These are phyloP conservation scores for Neoscelio sp. DNA, from an alignment of 2,888 invertebrate genomes.

Conservation along the genomic window DNA sequence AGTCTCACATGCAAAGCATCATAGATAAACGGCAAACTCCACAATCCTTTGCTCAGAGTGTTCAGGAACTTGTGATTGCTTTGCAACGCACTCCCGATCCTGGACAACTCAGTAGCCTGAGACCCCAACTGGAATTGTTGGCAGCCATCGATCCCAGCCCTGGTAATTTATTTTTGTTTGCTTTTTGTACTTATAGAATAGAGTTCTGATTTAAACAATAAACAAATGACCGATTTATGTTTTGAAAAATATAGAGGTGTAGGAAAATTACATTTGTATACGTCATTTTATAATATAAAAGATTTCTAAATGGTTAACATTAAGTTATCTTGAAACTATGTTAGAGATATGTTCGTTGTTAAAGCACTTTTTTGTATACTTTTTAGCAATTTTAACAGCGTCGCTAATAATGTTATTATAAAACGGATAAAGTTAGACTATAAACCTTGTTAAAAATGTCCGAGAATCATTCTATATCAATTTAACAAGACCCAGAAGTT, in stretches of 20 bases:
- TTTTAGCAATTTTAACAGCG: too few relatives aligned
- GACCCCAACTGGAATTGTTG: conserved; percentile 92
- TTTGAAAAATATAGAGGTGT: too few relatives aligned
- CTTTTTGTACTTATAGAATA: not conserved
- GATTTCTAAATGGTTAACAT: too few relatives aligned
- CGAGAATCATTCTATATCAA: too few relatives aligned
- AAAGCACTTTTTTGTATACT: conserved; percentile 85
- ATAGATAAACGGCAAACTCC: conserved; percentile 97
- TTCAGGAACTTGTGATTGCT: conserved; percentile 95
- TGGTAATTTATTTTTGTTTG: conserved; percentile 83
- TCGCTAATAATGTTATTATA: too few relatives aligned
- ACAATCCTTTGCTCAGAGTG: conserved; percentile 95
- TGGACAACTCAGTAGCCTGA: conserved; percentile 90
- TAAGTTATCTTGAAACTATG: too few relatives aligned
- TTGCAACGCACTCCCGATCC: conserved; percentile 95
- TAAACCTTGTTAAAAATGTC: too few relatives aligned
- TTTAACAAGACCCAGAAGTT: too few relatives aligned
- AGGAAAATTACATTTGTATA: too few relatives aligned
- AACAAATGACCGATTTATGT: not conserved
- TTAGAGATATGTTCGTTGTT: conserved; percentile 83
- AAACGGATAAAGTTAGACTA: too few relatives aligned
- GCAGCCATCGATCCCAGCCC: conserved; percentile 94
- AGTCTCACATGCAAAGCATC: conserved; percentile 98
- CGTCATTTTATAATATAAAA: too few relatives aligned
- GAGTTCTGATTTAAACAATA: not conserved